Percentiles rank a stretch among this genome's conserved stretches.
Evolutionary conservation across 92 coral and sea anemone species (phyloP).

Genomic region (Paragorgia papillata): DNA sequence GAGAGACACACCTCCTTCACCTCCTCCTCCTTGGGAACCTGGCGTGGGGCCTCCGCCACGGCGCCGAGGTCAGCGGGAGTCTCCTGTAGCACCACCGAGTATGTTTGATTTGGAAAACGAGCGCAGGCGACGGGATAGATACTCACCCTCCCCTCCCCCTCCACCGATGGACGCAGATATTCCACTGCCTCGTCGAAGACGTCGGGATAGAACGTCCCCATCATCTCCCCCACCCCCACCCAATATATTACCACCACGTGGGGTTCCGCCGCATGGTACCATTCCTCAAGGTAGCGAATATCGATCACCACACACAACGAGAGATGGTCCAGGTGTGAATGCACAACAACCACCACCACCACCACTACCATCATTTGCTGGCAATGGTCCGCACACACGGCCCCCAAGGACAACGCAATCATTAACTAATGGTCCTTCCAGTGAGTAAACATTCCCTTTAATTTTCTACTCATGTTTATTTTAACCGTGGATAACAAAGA

Average conservation of each 20-base stretch:
- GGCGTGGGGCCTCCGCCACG: conserved; percentile 46
- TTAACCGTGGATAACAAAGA: no score
- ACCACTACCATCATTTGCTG: conserved; percentile 17
- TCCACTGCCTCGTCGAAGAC: background rate
- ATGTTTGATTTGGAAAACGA: background rate
- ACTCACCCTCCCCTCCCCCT: conserved; percentile 28
- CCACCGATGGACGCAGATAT: background rate
- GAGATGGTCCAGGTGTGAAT: conserved; percentile 11
- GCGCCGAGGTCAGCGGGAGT: conserved; percentile 21
- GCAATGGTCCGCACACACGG: background rate
- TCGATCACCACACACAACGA: no score
- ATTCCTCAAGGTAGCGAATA: no score
- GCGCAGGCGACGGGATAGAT: conserved; percentile 2
- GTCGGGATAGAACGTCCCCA: conserved; percentile 17
- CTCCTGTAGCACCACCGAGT: background rate
- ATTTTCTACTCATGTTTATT: no score
- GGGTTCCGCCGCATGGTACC: no score
- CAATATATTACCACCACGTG: background rate
- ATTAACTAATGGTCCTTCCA: no score
- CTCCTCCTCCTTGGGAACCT: no score
- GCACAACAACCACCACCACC: background rate
- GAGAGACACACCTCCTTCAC: conserved; percentile 60
- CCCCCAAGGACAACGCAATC: no score
- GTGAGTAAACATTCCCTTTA: no score
- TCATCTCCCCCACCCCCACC: conserved; percentile 24